These are phyloP conservation scores for Sturnira hondurensis DNA, from an alignment of 2,113 vertebrate species.

Conservation along the genomic window DNA sequence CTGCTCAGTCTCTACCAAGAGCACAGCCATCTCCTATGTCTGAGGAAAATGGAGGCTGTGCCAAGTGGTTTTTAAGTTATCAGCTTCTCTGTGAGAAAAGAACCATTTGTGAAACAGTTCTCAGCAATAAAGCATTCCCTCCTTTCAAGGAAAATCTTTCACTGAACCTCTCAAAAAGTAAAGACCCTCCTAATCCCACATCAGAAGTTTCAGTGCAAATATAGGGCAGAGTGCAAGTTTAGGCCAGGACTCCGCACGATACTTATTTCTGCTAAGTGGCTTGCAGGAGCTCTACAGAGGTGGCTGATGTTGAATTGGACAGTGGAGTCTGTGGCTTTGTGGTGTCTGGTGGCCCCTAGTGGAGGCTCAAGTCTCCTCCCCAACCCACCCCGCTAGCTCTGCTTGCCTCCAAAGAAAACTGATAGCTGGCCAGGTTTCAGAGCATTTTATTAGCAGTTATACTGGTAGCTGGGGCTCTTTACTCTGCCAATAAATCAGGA, in stretches of 20 bases:
- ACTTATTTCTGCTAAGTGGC: background rate
- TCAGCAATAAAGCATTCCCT: background rate
- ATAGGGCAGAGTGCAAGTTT: background rate
- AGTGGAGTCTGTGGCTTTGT: background rate
- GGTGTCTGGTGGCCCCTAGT: constrained; percentile 55
- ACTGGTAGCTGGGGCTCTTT: background rate
- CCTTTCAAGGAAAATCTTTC: background rate
- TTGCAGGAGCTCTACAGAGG: background rate
- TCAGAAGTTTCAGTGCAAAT: background rate
- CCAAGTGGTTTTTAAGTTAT: background rate
- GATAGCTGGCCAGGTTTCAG: background rate
- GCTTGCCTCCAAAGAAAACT: background rate
- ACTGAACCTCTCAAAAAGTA: background rate
- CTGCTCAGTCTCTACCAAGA: background rate
- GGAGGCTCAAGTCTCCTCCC: background rate
- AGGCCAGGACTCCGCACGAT: background rate
- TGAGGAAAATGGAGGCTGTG: background rate
- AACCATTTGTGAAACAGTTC: background rate
- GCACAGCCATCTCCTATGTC: background rate
- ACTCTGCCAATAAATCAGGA: background rate
- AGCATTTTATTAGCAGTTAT: background rate
- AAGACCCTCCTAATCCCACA: background rate
- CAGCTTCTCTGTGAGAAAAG: constrained; percentile 11
- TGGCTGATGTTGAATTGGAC: background rate
- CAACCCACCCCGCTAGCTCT: background rate